Conservation (phyloP, 2,797 vertebrate species). For the Amblyopsis hoosieri region DNA sequence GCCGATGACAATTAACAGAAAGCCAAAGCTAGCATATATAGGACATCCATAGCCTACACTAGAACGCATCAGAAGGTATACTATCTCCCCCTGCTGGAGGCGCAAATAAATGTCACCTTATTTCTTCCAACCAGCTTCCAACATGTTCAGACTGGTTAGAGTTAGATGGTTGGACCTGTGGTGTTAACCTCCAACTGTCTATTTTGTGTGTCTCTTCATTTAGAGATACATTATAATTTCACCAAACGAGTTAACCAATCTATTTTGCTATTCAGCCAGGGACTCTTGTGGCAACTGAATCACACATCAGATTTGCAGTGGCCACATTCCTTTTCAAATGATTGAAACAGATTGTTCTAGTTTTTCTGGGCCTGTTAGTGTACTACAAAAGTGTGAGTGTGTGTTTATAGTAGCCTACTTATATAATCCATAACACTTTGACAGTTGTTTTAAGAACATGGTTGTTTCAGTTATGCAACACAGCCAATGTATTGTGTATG, state of each 20-base stretch:
- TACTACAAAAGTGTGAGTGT: no score
- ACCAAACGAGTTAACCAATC: no score
- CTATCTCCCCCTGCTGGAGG: constrained; percentile 57
- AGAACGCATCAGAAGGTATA: background rate
- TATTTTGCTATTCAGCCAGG: no score
- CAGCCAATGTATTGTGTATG: background rate
- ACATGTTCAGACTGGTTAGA: constrained; percentile 11
- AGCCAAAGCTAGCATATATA: constrained; percentile 14
- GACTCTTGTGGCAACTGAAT: background rate
- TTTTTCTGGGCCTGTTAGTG: background rate
- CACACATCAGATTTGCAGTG: background rate
- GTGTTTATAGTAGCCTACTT: no score
- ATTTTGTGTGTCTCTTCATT: no score
- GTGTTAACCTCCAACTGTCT: no score
- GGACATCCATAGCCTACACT: constrained; percentile 12
- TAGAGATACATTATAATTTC: no score
- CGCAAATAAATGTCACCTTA: constrained; percentile 10
- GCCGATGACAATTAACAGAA: constrained; percentile 1
- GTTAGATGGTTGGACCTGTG: background rate
- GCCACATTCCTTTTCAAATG: background rate
- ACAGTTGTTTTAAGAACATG: no score
- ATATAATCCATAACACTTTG: no score
- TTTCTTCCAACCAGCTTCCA: background rate
- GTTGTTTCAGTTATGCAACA: background rate
- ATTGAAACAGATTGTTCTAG: background rate